Evolutionary conservation across 2,888 invertebrate species (phyloP).

Genomic region (Latrodectus hesperus): DNA sequence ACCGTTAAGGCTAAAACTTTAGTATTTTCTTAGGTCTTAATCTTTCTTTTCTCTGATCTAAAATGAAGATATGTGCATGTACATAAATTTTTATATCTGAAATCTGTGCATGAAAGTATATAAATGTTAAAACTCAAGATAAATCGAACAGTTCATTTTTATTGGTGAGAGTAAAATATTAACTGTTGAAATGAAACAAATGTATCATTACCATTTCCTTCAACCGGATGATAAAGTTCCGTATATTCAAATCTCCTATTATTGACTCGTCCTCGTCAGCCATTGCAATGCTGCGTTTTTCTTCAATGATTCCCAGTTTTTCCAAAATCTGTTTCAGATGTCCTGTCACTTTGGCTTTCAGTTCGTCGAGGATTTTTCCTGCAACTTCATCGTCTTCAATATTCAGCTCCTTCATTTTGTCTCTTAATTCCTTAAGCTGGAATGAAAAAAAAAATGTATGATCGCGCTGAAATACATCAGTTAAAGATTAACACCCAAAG

Average conservation of each 20-base stretch:
- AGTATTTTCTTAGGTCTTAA: no score
- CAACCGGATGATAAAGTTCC: constrained; percentile 21
- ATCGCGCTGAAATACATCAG: not conserved
- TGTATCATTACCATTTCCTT: constrained; percentile 22
- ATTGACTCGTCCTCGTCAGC: not conserved
- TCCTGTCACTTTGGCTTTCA: constrained; percentile 9
- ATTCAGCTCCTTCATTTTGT: constrained; percentile 14
- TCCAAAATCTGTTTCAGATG: constrained; percentile 13
- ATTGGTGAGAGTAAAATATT: not conserved
- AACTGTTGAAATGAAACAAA: not conserved
- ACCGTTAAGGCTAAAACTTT: no score
- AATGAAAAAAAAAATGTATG: not conserved
- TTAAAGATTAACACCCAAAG: not conserved
- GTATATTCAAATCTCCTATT: constrained; percentile 21
- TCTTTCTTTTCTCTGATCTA: no score
- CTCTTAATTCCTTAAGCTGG: constrained; percentile 28
- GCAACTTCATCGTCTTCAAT: constrained; percentile 14
- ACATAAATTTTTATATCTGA: no score
- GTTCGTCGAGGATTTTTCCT: not conserved
- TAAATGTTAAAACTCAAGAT: no score
- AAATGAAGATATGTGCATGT: no score
- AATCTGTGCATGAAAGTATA: no score
- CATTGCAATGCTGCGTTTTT: constrained; percentile 3
- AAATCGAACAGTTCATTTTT: no score
- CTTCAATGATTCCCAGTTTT: constrained; percentile 36